Evolutionary conservation across 2,797 vertebrate species (phyloP).

Genomic region (Steatocranus sp.): DNA sequence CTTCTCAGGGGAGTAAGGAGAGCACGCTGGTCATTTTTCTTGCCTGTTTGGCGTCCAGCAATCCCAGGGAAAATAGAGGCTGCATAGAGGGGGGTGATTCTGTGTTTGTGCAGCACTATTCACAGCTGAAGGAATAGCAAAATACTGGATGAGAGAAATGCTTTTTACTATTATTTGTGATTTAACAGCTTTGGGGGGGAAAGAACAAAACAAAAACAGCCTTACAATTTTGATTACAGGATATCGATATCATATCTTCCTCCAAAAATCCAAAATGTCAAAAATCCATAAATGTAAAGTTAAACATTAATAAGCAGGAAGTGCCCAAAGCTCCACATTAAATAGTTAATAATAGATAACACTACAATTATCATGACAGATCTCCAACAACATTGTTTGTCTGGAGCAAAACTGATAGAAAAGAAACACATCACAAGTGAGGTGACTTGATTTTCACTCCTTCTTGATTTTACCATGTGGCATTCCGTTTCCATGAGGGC

Average conservation of each 20-base stretch:
- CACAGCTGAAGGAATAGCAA: neutral
- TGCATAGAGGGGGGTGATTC: conserved; percentile 18
- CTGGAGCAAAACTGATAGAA: neutral
- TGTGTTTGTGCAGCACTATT: conserved; percentile 51
- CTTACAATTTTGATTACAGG: neutral
- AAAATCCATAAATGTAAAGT: neutral
- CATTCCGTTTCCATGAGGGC: neutral
- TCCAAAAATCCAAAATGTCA: neutral
- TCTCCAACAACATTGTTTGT: conserved; percentile 8
- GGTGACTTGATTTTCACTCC: conserved; percentile 26
- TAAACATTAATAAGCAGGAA: neutral
- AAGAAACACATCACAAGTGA: conserved; percentile 3
- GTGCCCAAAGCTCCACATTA: neutral
- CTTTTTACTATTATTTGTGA: conserved; percentile 26
- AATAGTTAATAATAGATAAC: conserved; percentile 12
- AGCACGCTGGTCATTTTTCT: conserved; percentile 69
- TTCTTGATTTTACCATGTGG: neutral
- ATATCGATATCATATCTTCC: neutral
- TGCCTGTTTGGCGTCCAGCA: conserved; percentile 62
- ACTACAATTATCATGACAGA: conserved; percentile 24
- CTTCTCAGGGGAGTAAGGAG: conserved; percentile 64
- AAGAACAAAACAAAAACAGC: neutral
- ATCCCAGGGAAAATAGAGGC: conserved; percentile 47
- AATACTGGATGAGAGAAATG: conserved; percentile 23
- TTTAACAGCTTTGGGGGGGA: neutral